A percentile compares a stretch with the other conserved stretches of the same genome.
Evolutionary conservation across 2,113 vertebrate genomes (phyloP).

Genomic region (Phasianus colchicus): DNA sequence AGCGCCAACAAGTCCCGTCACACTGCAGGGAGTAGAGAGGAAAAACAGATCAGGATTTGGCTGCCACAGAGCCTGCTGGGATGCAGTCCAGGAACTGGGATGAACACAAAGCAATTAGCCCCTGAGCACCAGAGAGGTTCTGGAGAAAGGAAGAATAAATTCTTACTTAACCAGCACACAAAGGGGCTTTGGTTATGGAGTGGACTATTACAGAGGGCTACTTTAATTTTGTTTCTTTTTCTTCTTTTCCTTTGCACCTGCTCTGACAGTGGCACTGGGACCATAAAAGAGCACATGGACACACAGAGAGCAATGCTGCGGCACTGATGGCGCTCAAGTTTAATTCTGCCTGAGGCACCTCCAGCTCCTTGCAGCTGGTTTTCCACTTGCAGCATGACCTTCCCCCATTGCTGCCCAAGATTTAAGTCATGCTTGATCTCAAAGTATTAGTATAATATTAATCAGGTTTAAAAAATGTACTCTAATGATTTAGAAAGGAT

Average conservation of each 20-base stretch:
- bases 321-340: not conserved
- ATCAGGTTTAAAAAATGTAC: not conserved
- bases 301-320: not conserved
- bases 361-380: not conserved
- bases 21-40: not conserved
- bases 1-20: constrained; percentile 44
- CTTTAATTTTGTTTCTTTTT: not conserved
- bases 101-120: not conserved
- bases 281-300: not conserved
- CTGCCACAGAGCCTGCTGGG: not conserved
- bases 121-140: constrained; percentile 1
- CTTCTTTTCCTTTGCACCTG: not conserved
- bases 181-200: not conserved
- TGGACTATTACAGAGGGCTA: not conserved
- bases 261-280: not conserved
- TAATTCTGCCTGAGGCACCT: not conserved
- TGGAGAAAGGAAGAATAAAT: constrained; percentile 22
- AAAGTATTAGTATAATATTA: not conserved
- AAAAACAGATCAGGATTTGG: not conserved
- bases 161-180: not conserved
- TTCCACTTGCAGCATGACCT: not conserved
- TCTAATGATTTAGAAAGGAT: not conserved
- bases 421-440: not conserved
- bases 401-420: not conserved
- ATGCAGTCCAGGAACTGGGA: not conserved